A percentile compares a stretch with the other conserved stretches of the same genome.
Conservation (phyloP, 2,113 vertebrate genomes). For the Rhinoptilus africanus region DNA sequence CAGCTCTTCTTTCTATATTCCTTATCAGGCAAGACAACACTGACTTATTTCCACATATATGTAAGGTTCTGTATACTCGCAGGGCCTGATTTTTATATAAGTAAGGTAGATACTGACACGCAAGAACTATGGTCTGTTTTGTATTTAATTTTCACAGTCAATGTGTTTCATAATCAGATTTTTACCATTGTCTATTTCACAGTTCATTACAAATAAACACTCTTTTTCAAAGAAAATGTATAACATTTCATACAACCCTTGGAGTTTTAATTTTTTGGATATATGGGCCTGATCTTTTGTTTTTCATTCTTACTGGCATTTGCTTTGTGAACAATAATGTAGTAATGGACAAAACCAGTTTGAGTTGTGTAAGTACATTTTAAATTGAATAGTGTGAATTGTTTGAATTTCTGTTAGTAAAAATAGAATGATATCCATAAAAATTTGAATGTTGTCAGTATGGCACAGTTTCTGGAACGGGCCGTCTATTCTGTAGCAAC, state of each 20-base stretch:
- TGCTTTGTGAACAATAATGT: not conserved
- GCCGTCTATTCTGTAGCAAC: not conserved
- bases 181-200: not conserved
- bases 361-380: not conserved
- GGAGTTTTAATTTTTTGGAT: not conserved
- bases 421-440: not conserved
- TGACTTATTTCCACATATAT: not conserved
- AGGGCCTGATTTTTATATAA: not conserved
- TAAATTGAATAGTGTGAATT: not conserved
- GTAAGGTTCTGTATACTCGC: not conserved
- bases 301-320: not conserved
- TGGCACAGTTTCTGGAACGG: not conserved
- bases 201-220: not conserved
- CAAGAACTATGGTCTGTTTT: not conserved
- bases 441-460: not conserved
- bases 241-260: not conserved
- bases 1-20: not conserved
- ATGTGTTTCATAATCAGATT: not conserved
- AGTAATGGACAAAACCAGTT: not conserved
- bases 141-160: not conserved
- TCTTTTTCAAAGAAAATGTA: not conserved
- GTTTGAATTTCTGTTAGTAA: not conserved
- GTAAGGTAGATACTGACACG: not conserved
- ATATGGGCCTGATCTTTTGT: not conserved
- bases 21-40: not conserved